Evolutionary conservation across 2,797 vertebrate genomes (phyloP).

Genomic region (Eurystomus glaucurus): DNA sequence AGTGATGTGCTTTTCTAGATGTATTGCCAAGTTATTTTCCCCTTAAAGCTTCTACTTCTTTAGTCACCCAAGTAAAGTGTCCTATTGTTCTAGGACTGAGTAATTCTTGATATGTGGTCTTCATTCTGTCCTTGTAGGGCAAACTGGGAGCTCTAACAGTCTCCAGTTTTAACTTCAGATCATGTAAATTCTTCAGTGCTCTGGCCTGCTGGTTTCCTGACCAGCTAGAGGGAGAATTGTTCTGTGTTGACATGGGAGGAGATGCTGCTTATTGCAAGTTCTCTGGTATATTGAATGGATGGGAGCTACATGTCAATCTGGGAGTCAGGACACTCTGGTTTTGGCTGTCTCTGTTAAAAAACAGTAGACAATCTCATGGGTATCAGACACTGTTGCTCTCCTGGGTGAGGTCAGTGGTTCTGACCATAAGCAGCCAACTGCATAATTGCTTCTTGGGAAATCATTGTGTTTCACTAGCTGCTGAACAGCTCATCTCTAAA

Average conservation of each 20-base stretch:
- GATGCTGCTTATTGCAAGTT: background rate
- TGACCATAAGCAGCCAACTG: background rate
- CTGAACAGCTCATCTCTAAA: background rate
- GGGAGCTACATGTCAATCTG: background rate
- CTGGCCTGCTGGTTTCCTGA: background rate
- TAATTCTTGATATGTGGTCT: background rate
- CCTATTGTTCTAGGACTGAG: background rate
- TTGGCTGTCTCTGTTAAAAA: background rate
- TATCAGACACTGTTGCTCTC: background rate
- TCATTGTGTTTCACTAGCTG: background rate
- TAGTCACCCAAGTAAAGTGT: background rate
- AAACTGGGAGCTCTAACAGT: background rate
- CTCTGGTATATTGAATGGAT: background rate
- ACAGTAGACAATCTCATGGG: background rate
- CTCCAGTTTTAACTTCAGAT: background rate
- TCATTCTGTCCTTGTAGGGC: background rate
- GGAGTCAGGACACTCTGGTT: background rate
- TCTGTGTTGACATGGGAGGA: background rate
- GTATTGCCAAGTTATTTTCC: background rate
- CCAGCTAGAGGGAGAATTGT: background rate
- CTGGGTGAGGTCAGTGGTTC: background rate
- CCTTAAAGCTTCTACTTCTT: background rate
- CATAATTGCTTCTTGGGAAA: constrained; percentile 9
- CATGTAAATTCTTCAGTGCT: background rate
- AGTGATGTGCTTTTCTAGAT: background rate